phyloP scores from a whole-genome alignment of 1,140 invertebrate species.

The honey bee (Apis mellifera) region DNA sequence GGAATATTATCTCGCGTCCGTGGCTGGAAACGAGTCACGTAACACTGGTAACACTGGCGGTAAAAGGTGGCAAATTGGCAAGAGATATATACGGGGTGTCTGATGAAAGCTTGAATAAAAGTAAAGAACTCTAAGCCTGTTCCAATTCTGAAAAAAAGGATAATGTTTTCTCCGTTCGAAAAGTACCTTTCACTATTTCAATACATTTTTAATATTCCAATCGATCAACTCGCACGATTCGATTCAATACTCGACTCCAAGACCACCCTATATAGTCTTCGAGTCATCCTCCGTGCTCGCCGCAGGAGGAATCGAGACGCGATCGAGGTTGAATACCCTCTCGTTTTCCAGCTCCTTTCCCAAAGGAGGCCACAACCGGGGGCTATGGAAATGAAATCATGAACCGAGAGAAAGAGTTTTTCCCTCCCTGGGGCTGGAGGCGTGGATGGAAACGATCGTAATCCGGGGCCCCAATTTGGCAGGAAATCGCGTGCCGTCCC shows the following conservation, averaged over 20 bases:
- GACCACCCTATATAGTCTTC: not conserved
- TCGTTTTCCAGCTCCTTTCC: not conserved
- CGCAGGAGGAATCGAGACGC: slow-evolving; percentile 45
- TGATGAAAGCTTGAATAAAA: too few relatives aligned
- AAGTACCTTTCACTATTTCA: too few relatives aligned
- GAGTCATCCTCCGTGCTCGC: slow-evolving; percentile 54
- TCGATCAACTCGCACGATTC: too few relatives aligned
- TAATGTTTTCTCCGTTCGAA: too few relatives aligned
- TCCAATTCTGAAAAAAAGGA: too few relatives aligned
- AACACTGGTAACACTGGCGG: slow-evolving; percentile 53
- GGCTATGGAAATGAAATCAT: slow-evolving; percentile 55
- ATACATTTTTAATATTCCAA: too few relatives aligned
- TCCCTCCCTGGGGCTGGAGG: slow-evolving; percentile 38
- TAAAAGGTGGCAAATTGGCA: slow-evolving; percentile 39
- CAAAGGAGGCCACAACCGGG: not conserved
- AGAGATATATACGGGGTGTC: not conserved
- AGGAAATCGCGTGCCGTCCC: slow-evolving; percentile 70
- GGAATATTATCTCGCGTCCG: slow-evolving; percentile 6
- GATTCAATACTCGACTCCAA: too few relatives aligned
- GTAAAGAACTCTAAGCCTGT: too few relatives aligned
- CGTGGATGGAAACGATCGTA: slow-evolving; percentile 65
- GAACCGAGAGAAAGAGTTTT: slow-evolving; percentile 2
- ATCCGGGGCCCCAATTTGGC: slow-evolving; percentile 66
- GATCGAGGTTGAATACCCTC: slow-evolving; percentile 52
- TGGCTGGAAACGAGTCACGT: slow-evolving; percentile 27